These are phyloP conservation scores for Zelostemma sp. DNA, from an alignment of 1,140 invertebrate genomes.

Conservation along the genomic window DNA sequence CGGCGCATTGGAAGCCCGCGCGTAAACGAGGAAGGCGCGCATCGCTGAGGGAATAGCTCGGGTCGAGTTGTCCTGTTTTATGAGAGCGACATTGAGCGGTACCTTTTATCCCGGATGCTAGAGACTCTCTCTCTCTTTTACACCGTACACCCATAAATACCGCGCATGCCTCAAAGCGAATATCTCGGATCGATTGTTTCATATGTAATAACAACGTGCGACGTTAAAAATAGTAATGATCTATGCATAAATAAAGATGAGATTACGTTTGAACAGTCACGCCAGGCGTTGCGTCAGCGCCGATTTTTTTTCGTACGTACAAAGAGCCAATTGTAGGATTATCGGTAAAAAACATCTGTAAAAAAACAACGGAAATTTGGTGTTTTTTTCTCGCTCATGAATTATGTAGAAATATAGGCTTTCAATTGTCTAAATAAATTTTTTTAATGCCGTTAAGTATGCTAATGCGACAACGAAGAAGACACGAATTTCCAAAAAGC, in stretches of 20 bases:
- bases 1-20: conserved; percentile 32
- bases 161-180: conserved; percentile 47
- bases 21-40: conserved; percentile 47
- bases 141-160: conserved; percentile 46
- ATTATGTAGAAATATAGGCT: too few species aligned
- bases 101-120: conserved; percentile 55
- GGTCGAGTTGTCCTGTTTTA: conserved; percentile 50
- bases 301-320: too few species aligned
- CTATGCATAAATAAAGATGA: too few species aligned
- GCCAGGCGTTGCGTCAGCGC: too few species aligned
- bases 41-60: conserved; percentile 35
- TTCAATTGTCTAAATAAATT: too few species aligned
- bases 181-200: conserved; percentile 3
- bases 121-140: conserved; percentile 27
- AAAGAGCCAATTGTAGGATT: too few species aligned
- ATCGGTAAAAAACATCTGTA: too few species aligned
- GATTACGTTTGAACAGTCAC: too few species aligned
- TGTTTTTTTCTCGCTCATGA: too few species aligned
- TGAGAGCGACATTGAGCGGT: conserved; percentile 58
- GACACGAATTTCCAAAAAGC: neutral
- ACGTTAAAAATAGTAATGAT: too few species aligned
- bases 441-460: neutral
- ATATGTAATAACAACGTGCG: neutral
- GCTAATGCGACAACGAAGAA: neutral
- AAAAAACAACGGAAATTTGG: too few species aligned